Evolutionary conservation across 2,888 invertebrate species (phyloP), one percentile per base, ranked within the genome.

Genomic region (Atethmia centrago): DNA sequence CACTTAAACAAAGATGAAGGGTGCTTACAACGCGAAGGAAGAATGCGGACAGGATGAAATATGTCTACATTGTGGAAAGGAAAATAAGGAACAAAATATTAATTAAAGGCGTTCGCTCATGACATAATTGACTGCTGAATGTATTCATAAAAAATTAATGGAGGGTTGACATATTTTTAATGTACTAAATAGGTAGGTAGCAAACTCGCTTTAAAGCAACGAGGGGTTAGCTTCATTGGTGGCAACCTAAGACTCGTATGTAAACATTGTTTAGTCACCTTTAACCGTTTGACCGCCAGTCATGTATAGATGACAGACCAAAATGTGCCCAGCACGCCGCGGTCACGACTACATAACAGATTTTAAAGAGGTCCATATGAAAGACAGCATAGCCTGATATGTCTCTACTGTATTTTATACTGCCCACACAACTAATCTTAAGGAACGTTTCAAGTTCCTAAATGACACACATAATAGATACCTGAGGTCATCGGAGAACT

Each of bases 1-100:
- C 77, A 69, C 51, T 77, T 21, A 28, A 59, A 28, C 28, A 67
- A 45, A 59, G 69, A 77, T 59, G 51, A 53, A 53, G 77, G 51
- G n/a, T n/a, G 14, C 77, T 68, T 40, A 58, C 14, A 58, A 53
- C 45, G 16, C 12, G 12, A 59, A 53, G 28, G 28, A 53, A 42
- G 16, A 31, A 47, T 19, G 42, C n/a, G 58, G 3, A 45, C 14
- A 42, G n/a, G 21, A 58, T 42, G 31, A 65, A 65, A 58, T 36
- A 21, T 42, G 25, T 14, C 25, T 9, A 16, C 8, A 7, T 25
- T 28, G 21, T 36, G 19, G 16, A 14, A 42, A 45, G 36, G 10
- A 51, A 59, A 53, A 51, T 25, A 40, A 28, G 49, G 49, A 58
- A 42, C 8, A 28, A 49, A 61, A 25, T 62, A 61, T 55, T 21